Evolutionary conservation across 2,888 invertebrate species (phyloP).

Genomic region (Archips crataeganus): DNA sequence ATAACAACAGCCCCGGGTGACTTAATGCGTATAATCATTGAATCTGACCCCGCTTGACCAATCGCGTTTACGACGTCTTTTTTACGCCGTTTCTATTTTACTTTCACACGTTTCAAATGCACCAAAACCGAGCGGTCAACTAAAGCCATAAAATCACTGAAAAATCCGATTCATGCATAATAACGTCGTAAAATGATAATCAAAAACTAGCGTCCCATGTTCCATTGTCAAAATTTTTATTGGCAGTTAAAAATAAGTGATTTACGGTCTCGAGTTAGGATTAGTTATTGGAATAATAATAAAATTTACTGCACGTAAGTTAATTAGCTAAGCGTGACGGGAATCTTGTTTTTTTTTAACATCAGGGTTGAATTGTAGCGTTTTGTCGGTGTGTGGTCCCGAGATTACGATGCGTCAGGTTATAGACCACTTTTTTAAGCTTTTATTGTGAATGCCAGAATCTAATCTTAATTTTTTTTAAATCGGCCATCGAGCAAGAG

Average conservation of each 20-base stretch:
- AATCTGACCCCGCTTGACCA: slow-evolving; percentile 17
- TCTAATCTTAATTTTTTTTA: neutral
- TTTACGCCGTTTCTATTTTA: slow-evolving; percentile 4
- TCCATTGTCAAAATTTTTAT: slow-evolving; percentile 50
- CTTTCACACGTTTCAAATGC: slow-evolving; percentile 30
- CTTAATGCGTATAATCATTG: neutral
- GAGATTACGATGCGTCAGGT: slow-evolving; percentile 14
- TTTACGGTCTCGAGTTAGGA: slow-evolving; percentile 44
- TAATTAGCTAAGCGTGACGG: slow-evolving; percentile 41
- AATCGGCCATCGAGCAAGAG: neutral
- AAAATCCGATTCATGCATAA: slow-evolving; percentile 65
- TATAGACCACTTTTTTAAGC: neutral
- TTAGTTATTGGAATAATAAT: slow-evolving; percentile 35
- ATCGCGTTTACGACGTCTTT: slow-evolving; percentile 8
- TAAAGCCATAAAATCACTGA: slow-evolving; percentile 53
- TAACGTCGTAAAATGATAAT: slow-evolving; percentile 77
- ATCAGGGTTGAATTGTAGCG: slow-evolving; percentile 60
- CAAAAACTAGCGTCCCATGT: slow-evolving; percentile 39
- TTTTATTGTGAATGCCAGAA: neutral
- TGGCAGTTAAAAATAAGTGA: slow-evolving; percentile 49
- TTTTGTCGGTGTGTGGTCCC: slow-evolving; percentile 68
- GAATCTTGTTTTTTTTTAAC: slow-evolving; percentile 50
- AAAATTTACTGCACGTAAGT: slow-evolving; percentile 31
- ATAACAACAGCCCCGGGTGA: neutral
- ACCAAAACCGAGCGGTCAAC: slow-evolving; percentile 15